These are phyloP conservation scores for Danio tinwini DNA, from an alignment of 2,797 vertebrate genomes.

Conservation along the genomic window DNA sequence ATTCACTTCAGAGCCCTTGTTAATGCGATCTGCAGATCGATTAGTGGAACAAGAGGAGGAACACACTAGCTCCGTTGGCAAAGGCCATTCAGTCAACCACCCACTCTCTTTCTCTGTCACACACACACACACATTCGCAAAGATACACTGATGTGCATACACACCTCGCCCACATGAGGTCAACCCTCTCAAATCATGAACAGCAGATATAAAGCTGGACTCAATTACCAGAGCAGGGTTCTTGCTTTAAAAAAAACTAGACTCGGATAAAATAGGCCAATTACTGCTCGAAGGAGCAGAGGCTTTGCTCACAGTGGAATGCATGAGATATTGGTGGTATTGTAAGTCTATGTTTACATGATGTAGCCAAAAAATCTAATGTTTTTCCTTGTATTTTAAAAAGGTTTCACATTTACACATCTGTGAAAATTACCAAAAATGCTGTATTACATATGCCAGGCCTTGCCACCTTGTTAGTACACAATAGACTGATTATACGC, in stretches of 20 bases:
- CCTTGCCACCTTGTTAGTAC: too few species aligned
- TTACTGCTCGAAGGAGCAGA: conserved; percentile 39
- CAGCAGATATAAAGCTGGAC: conserved; percentile 54
- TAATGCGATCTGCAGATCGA: conserved; percentile 83
- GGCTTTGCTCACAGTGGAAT: conserved; percentile 29
- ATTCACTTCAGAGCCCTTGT: conserved; percentile 75
- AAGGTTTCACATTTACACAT: too few species aligned
- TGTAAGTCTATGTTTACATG: not conserved
- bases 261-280: conserved; percentile 44
- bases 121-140: conserved; percentile 9
- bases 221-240: conserved; percentile 55
- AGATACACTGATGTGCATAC: conserved; percentile 45
- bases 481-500: too few species aligned
- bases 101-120: conserved; percentile 20
- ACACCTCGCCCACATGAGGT: conserved; percentile 46
- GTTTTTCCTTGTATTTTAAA: too few species aligned
- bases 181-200: conserved; percentile 57
- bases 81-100: conserved; percentile 45
- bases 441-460: too few species aligned
- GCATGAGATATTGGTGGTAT: conserved; percentile 6
- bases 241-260: conserved; percentile 51
- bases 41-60: conserved; percentile 79
- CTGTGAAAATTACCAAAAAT: too few species aligned
- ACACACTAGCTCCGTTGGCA: conserved; percentile 66
- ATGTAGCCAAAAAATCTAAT: too few species aligned